phyloP scores from a whole-genome alignment of 2,888 invertebrate genomes.

The Epicampocera succincta region DNA sequence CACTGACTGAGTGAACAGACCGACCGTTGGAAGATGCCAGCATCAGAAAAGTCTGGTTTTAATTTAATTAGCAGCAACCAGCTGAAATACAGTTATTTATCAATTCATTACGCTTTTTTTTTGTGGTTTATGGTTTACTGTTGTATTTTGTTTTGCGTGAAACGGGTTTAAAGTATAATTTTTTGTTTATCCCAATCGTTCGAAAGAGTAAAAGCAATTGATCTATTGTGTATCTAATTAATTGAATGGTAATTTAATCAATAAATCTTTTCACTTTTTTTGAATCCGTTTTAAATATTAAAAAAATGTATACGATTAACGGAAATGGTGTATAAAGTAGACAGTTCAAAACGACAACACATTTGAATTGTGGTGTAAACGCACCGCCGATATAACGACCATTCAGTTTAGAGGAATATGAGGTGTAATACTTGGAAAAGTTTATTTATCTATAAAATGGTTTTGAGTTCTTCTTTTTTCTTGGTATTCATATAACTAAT shows the following conservation, averaged over 20 bases:
- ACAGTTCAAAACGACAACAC: too few relatives aligned
- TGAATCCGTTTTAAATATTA: background rate
- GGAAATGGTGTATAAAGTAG: too few relatives aligned
- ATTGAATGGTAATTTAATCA: constrained; percentile 62
- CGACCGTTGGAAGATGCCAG: background rate
- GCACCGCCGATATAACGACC: too few relatives aligned
- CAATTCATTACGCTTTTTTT: constrained; percentile 8
- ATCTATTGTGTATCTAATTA: constrained; percentile 56
- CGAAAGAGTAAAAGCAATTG: constrained; percentile 19
- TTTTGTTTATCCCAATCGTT: background rate
- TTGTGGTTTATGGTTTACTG: constrained; percentile 23
- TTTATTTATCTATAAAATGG: too few relatives aligned
- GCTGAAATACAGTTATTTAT: constrained; percentile 33
- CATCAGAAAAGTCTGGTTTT: constrained; percentile 40
- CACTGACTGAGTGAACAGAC: too few relatives aligned
- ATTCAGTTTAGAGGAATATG: too few relatives aligned
- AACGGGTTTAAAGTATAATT: constrained; percentile 20
- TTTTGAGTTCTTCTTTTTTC: too few relatives aligned
- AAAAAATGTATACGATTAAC: too few relatives aligned
- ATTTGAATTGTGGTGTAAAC: too few relatives aligned
- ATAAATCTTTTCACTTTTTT: constrained; percentile 53
- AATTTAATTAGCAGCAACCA: constrained; percentile 38
- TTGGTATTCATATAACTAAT: too few relatives aligned
- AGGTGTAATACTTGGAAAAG: too few relatives aligned
- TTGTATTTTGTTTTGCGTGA: constrained; percentile 17